Percentiles rank a stretch among this genome's conserved stretches.
phyloP scores from a whole-genome alignment of 2,888 invertebrate genomes.

The Spatulosminthurus flaviceps region DNA sequence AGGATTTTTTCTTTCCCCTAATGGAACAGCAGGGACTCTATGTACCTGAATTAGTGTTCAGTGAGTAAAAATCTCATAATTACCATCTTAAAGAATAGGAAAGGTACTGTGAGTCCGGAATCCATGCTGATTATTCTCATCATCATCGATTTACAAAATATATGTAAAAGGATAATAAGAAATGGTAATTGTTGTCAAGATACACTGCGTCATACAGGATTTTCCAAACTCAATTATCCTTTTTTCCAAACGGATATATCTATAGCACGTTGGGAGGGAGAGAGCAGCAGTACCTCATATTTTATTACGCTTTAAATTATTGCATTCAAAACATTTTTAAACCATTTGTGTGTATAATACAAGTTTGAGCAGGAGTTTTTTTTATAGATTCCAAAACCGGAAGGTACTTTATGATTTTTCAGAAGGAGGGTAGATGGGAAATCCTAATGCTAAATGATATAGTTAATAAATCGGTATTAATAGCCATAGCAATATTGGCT shows the following conservation, averaged over 20 bases:
- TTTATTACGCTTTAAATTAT: too few species aligned
- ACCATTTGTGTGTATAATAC: too few species aligned
- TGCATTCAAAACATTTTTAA: too few species aligned
- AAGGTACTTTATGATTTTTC: too few species aligned
- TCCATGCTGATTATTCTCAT: background rate
- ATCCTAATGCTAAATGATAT: too few species aligned
- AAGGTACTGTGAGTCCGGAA: background rate
- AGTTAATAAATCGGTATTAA: too few species aligned
- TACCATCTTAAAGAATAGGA: background rate
- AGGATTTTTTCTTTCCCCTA: background rate
- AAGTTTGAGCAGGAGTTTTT: too few species aligned
- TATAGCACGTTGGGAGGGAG: background rate
- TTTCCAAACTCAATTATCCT: background rate
- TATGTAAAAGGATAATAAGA: background rate
- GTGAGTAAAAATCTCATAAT: background rate
- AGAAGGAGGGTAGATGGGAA: too few species aligned
- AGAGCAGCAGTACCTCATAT: too few species aligned
- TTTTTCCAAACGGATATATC: slow-evolving; percentile 4
- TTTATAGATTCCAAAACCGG: too few species aligned
- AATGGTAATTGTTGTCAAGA: background rate
- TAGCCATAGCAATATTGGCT: too few species aligned
- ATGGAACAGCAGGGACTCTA: background rate
- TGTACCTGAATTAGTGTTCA: background rate
- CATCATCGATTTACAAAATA: background rate
- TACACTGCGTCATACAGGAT: background rate